Evolutionary conservation across 1,140 invertebrate genomes (phyloP).

Genomic region (Agraylea sexmaculata): DNA sequence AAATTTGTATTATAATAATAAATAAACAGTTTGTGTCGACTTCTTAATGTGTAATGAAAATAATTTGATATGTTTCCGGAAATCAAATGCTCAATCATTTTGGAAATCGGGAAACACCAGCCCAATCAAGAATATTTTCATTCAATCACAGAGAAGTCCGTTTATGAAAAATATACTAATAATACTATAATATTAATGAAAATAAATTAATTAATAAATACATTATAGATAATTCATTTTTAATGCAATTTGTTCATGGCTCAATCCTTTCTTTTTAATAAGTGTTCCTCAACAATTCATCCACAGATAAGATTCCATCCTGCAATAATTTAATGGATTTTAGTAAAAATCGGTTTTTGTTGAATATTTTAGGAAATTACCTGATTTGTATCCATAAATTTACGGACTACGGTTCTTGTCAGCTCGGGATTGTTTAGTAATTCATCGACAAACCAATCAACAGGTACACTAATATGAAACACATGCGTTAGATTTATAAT

Average conservation of each 20-base stretch:
- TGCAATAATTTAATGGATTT: neutral
- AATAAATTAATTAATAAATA: conserved; percentile 11
- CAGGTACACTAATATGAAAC: conserved; percentile 33
- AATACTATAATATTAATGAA: conserved; percentile 5
- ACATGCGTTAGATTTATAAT: too few species aligned
- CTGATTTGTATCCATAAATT: conserved; percentile 45
- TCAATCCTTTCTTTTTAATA: conserved; percentile 3
- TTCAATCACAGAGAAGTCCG: too few species aligned
- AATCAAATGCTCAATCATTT: neutral
- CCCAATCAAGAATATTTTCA: conserved; percentile 17
- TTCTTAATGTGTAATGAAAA: too few species aligned
- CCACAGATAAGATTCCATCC: neutral
- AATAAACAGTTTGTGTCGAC: too few species aligned
- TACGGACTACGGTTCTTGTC: conserved; percentile 40
- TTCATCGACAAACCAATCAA: conserved; percentile 45
- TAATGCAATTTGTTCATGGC: neutral
- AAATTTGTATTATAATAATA: too few species aligned
- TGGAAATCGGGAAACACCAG: conserved; percentile 16
- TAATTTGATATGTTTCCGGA: conserved; percentile 17
- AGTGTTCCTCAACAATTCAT: too few species aligned
- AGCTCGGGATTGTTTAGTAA: conserved; percentile 44
- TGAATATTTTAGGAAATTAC: conserved; percentile 21
- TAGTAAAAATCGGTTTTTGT: neutral
- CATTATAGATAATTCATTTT: conserved; percentile 2
- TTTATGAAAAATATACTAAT: too few species aligned